Percentiles rank a stretch among this genome's conserved stretches.
phyloP scores from a whole-genome alignment of 2,797 vertebrate genomes.

The Diplodus sargus region DNA sequence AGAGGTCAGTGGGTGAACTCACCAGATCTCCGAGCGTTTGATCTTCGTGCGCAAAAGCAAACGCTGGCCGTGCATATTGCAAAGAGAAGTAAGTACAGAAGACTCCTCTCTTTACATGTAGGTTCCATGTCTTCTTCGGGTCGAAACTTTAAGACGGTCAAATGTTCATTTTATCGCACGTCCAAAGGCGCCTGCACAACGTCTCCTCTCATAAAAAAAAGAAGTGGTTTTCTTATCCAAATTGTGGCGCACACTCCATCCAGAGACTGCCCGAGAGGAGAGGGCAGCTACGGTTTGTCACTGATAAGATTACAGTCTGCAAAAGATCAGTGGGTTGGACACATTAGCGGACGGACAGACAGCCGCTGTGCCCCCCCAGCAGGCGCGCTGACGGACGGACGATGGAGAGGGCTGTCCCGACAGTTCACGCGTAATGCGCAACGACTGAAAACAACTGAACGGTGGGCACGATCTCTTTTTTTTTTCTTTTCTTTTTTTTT shows the following conservation, averaged over 20 bases:
- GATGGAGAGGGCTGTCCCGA: slow-evolving; percentile 25
- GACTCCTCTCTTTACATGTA: slow-evolving; percentile 61
- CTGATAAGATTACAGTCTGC: slow-evolving; percentile 81
- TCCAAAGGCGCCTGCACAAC: slow-evolving; percentile 30
- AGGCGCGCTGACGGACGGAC: slow-evolving; percentile 36
- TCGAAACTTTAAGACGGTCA: slow-evolving; percentile 60
- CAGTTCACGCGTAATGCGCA: slow-evolving; percentile 56
- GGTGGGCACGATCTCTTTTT: slow-evolving; percentile 39
- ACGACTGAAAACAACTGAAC: slow-evolving; percentile 15
- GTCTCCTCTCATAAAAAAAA: slow-evolving; percentile 24
- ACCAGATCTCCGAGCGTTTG: slow-evolving; percentile 81
- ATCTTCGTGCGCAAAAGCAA: slow-evolving; percentile 73
- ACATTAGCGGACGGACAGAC: slow-evolving; percentile 41
- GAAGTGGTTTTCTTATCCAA: slow-evolving; percentile 33
- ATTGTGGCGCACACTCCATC: slow-evolving; percentile 44
- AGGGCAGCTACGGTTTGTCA: slow-evolving; percentile 71
- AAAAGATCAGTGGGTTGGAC: slow-evolving; percentile 79
- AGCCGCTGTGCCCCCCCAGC: slow-evolving; percentile 11
- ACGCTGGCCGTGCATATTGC: slow-evolving; percentile 67
- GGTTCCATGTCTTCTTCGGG: slow-evolving; percentile 82
- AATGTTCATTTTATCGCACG: slow-evolving; percentile 66
- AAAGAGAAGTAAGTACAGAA: slow-evolving; percentile 74
- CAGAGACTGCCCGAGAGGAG: slow-evolving; percentile 52
- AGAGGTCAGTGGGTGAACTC: slow-evolving; percentile 57
- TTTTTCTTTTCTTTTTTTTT: neutral